Evolutionary conservation across 1,140 invertebrate species (phyloP).

Genomic region (Tetramorium parvispinum): DNA sequence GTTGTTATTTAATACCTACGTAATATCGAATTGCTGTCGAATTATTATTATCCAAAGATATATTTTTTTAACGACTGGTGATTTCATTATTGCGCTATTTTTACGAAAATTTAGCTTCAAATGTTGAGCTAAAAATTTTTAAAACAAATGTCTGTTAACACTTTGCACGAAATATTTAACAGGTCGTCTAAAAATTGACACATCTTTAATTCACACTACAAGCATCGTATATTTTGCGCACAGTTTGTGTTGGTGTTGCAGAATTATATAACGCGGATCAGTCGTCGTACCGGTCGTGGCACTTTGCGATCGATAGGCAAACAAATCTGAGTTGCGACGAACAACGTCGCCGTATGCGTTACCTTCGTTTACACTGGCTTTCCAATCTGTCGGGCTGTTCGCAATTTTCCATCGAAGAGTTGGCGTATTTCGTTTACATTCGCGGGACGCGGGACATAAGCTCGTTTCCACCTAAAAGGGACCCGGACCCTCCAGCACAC

Average conservation of each 20-base stretch:
- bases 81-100: background rate
- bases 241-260: background rate
- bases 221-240: background rate
- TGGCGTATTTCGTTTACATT: constrained; percentile 37
- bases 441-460: constrained; percentile 12
- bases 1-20: background rate
- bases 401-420: constrained; percentile 42
- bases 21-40: background rate
- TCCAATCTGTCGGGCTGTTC: constrained; percentile 40
- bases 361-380: constrained; percentile 43
- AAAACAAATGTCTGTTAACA: background rate
- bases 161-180: background rate
- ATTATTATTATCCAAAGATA: background rate
- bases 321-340: constrained; percentile 11
- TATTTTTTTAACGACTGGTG: background rate
- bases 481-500: constrained; percentile 28
- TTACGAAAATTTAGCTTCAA: background rate
- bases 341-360: constrained; percentile 10
- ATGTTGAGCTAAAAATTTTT: background rate
- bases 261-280: constrained; percentile 15
- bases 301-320: constrained; percentile 31
- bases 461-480: constrained; percentile 65
- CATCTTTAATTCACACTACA: background rate
- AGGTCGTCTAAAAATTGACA: background rate
- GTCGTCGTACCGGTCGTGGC: background rate